Evolutionary conservation across 1,140 invertebrate genomes (phyloP).

Genomic region (Apis cerana): DNA sequence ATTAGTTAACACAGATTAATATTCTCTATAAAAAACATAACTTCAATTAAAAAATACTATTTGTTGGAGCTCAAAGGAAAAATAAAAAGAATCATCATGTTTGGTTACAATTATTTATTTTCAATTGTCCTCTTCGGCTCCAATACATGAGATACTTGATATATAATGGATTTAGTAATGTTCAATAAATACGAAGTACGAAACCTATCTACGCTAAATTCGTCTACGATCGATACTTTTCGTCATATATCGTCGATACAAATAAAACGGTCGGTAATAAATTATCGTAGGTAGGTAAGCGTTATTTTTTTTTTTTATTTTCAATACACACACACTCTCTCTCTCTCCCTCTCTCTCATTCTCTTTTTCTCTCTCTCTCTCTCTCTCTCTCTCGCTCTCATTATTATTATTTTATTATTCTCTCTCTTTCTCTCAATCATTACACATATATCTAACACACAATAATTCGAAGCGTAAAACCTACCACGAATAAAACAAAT

Average conservation of each 20-base stretch:
- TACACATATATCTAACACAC: not conserved
- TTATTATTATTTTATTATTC: not conserved
- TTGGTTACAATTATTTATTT: conserved; percentile 69
- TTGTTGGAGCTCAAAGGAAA: not conserved
- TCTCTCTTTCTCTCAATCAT: conserved; percentile 24
- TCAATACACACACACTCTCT: not conserved
- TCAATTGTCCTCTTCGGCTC: conserved; percentile 62
- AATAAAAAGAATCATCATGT: not conserved
- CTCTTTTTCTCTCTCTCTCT: not conserved
- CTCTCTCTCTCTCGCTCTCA: not conserved
- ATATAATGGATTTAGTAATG: conserved; percentile 67
- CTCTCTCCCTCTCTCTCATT: conserved; percentile 28
- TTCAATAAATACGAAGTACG: conserved; percentile 71
- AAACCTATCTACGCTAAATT: conserved; percentile 68
- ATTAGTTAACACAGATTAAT: no score
- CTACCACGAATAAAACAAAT: conserved; percentile 55
- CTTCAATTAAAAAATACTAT: no score
- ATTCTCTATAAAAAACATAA: no score
- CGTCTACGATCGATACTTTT: conserved; percentile 58
- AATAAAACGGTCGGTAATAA: conserved; percentile 62
- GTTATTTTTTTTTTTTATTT: conserved; percentile 1
- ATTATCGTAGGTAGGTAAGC: conserved; percentile 53
- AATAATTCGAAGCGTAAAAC: conserved; percentile 30
- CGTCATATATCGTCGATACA: conserved; percentile 53
- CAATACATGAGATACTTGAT: conserved; percentile 66